Conservation (phyloP, 2,888 invertebrate species). For the Parochlus steinenii region DNA sequence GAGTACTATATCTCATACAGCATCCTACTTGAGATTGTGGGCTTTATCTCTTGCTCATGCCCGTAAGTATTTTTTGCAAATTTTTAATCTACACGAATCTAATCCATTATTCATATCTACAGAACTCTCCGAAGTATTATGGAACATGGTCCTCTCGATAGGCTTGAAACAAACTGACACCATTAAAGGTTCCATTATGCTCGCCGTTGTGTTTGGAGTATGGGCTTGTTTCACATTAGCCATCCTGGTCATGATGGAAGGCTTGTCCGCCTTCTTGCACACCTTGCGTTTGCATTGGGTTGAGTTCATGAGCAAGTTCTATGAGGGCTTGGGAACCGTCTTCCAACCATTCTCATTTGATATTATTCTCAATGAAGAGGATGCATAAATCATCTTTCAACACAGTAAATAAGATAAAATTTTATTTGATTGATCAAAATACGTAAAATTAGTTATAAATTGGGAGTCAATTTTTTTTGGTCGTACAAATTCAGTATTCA, state of each 20-base stretch:
- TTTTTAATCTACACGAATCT: not conserved
- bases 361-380: constrained; percentile 40
- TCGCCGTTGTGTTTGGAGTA: constrained; percentile 68
- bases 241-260: constrained; percentile 92
- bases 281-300: constrained; percentile 91
- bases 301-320: constrained; percentile 87
- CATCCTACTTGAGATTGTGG: constrained; percentile 83
- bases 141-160: constrained; percentile 68
- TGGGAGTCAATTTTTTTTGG: not conserved
- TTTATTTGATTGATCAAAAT: constrained; percentile 1
- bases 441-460: constrained; percentile 1
- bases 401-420: not conserved
- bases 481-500: not conserved
- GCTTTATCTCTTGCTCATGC: constrained; percentile 81
- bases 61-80: constrained; percentile 37
- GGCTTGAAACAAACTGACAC: constrained; percentile 53
- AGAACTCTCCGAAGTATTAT: constrained; percentile 71
- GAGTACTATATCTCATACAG: constrained; percentile 82
- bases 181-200: constrained; percentile 48
- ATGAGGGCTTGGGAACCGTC: constrained; percentile 54
- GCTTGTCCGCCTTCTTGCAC: constrained; percentile 89
- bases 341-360: constrained; percentile 73
- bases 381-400: constrained; percentile 20
- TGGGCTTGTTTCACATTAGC: constrained; percentile 80
- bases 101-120: constrained; percentile 15